phyloP scores from a whole-genome alignment of 2,113 vertebrate genomes.

The Dasyurus viverrinus region DNA sequence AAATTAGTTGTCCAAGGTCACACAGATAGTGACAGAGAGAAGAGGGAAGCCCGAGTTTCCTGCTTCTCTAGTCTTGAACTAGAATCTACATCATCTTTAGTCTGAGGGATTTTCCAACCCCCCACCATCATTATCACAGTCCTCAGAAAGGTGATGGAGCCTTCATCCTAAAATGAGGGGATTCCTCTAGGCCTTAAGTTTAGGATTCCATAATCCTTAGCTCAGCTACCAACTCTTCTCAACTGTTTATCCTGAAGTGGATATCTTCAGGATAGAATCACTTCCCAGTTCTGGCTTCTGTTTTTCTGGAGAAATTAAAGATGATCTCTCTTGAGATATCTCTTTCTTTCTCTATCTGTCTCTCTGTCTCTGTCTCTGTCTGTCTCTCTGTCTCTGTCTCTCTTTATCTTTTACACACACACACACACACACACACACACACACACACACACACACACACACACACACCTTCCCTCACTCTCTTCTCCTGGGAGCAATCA shows the following conservation, averaged over 20 bases:
- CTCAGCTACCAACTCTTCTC: background rate
- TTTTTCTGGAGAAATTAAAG: constrained; percentile 50
- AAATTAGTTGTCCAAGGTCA: background rate
- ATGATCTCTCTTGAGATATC: constrained; percentile 23
- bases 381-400: too few species aligned
- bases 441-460: background rate
- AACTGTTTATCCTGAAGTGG: constrained; percentile 9
- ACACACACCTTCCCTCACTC: background rate
- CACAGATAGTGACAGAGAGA: background rate
- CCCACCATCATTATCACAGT: background rate
- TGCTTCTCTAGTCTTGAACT: background rate
- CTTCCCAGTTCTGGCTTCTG: constrained; percentile 19
- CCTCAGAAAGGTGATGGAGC: background rate
- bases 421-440: background rate
- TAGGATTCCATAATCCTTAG: background rate
- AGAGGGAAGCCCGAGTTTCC: background rate
- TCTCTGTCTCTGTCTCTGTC: background rate
- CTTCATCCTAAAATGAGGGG: background rate
- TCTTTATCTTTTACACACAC: too few species aligned
- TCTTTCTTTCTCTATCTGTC: background rate
- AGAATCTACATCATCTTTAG: background rate
- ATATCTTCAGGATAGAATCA: constrained; percentile 21
- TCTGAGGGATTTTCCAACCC: background rate
- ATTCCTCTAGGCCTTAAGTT: background rate
- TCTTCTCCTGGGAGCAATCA: constrained; percentile 30